These are phyloP conservation scores for Branchinecta lindahli DNA, from an alignment of 1,140 invertebrate species.

Conservation along the genomic window DNA sequence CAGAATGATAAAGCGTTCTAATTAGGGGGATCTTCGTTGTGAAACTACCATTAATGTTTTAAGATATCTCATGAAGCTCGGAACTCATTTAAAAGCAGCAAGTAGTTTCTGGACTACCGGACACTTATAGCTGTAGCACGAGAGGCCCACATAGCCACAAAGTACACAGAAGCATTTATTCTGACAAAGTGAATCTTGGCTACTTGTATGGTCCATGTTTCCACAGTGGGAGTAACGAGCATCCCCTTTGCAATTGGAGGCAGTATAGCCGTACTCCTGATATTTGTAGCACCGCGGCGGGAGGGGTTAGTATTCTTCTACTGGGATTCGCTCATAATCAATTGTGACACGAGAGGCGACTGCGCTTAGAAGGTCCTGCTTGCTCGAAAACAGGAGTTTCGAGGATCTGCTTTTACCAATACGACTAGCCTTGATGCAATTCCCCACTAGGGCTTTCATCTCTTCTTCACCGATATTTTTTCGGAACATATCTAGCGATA, in stretches of 20 bases:
- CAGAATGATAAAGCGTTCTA: background rate
- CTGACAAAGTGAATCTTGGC: constrained; percentile 2
- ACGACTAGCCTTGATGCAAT: background rate
- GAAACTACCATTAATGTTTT: background rate
- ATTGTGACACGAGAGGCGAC: background rate
- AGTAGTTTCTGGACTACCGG: background rate
- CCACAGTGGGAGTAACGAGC: background rate
- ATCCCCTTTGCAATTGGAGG: constrained; percentile 4
- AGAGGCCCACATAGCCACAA: background rate
- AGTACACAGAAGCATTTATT: background rate
- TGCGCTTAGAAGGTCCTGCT: background rate
- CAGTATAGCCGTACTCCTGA: background rate
- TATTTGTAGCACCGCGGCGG: background rate
- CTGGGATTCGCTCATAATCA: constrained; percentile 2
- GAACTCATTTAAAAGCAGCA: background rate
- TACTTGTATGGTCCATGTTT: background rate
- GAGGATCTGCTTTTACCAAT: constrained; percentile 1
- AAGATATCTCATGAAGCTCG: background rate
- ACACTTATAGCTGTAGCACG: constrained; percentile 8
- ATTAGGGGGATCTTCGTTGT: constrained; percentile 3
- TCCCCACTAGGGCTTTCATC: background rate
- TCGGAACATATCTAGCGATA: background rate
- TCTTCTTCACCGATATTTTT: background rate
- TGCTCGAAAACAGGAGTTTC: background rate
- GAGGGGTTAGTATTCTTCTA: background rate